A percentile compares a stretch with the other conserved stretches of the same genome.
Conservation (phyloP, 2,797 vertebrate species). For the Sparidentex hasta region DNA sequence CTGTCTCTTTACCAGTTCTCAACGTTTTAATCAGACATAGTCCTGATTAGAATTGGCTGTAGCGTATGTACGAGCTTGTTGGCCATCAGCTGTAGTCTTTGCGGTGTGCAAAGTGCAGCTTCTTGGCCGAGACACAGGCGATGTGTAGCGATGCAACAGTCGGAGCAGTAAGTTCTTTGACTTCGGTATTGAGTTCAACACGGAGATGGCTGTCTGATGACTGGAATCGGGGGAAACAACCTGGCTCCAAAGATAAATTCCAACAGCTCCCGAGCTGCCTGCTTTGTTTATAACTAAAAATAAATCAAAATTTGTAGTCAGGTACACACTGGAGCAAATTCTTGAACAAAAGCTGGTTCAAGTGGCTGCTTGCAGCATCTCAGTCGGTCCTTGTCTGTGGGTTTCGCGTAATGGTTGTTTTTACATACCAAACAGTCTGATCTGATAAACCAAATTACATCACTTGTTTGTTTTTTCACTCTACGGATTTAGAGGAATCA, state of each 20-base stretch:
- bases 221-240: background rate
- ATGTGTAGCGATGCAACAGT: too few species aligned
- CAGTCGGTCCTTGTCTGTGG: background rate
- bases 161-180: too few species aligned
- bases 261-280: background rate
- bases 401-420: conserved; percentile 22
- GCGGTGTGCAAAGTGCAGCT: too few species aligned
- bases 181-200: background rate
- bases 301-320: background rate
- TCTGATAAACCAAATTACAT: conserved; percentile 15
- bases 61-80: too few species aligned
- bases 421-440: conserved; percentile 26
- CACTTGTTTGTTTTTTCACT: conserved; percentile 2
- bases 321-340: conserved; percentile 9
- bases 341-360: background rate
- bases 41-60: too few species aligned
- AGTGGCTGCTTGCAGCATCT: background rate
- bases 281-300: background rate
- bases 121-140: too few species aligned
- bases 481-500: background rate
- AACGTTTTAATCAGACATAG: too few species aligned
- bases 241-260: background rate
- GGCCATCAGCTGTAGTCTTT: too few species aligned
- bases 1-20: too few species aligned
- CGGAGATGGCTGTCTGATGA: background rate